Evolutionary conservation across 2,888 invertebrate genomes (phyloP).

Genomic region (Sicus ferrugineus): DNA sequence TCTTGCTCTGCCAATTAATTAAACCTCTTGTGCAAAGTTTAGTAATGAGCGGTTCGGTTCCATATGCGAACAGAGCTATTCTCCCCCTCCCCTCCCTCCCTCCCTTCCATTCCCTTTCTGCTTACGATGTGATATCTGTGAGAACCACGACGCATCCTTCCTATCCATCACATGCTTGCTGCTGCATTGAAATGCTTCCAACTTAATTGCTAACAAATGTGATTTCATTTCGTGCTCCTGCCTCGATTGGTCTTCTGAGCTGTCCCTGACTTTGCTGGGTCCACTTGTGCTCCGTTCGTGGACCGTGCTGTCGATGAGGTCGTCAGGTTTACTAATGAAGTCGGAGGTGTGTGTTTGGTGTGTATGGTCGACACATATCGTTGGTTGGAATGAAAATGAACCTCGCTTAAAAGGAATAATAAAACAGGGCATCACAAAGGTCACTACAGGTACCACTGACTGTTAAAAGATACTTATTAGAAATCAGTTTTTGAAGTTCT

Average conservation of each 20-base stretch:
- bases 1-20: background rate
- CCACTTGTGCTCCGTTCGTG: too few relatives aligned
- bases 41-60: background rate
- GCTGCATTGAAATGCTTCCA: conserved; percentile 6
- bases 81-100: background rate
- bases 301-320: background rate
- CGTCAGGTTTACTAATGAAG: background rate
- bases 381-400: background rate
- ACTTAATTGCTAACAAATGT: conserved; percentile 31
- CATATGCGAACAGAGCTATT: background rate
- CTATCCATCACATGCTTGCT: too few relatives aligned
- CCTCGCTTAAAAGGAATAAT: conserved; percentile 12
- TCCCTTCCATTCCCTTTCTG: background rate
- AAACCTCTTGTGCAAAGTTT: background rate
- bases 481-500: too few relatives aligned
- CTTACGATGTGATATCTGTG: too few relatives aligned
- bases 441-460: too few relatives aligned
- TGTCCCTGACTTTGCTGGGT: background rate
- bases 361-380: background rate
- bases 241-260: background rate
- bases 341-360: too few relatives aligned
- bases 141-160: too few relatives aligned
- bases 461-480: too few relatives aligned
- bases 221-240: conserved; percentile 2
- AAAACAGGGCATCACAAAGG: too few relatives aligned